Evolutionary conservation across 2,113 vertebrate genomes (phyloP).

Genomic region (Capreolus pygargus): DNA sequence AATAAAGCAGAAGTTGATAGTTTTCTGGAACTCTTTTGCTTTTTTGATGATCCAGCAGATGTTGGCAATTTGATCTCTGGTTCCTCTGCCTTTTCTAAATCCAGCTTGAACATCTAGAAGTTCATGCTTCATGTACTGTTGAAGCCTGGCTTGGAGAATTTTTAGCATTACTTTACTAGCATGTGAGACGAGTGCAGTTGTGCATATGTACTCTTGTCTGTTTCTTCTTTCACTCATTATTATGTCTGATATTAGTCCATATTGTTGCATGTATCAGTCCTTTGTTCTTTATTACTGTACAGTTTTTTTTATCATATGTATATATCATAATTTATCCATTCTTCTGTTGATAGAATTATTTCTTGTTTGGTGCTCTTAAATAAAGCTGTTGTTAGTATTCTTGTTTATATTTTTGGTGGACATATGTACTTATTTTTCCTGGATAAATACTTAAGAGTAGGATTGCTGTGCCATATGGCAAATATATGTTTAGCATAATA

Average conservation of each 20-base stretch:
- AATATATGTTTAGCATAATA: conserved; percentile 4
- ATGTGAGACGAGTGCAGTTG: background rate
- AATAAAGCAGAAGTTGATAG: background rate
- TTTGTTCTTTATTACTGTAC: background rate
- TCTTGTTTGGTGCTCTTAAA: background rate
- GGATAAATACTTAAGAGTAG: background rate
- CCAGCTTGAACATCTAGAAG: background rate
- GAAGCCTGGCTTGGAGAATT: background rate
- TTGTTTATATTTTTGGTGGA: background rate
- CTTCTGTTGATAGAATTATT: conserved; percentile 8
- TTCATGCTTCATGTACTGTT: background rate
- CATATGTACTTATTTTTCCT: conserved; percentile 4
- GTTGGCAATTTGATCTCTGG: background rate
- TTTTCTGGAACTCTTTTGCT: background rate
- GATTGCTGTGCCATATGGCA: background rate
- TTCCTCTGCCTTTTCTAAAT: background rate
- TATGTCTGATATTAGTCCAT: background rate
- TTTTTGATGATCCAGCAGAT: background rate
- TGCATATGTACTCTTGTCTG: background rate
- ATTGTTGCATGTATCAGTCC: background rate
- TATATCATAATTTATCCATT: background rate
- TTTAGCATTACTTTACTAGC: background rate
- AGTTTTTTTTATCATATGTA: background rate
- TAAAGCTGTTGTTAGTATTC: conserved; percentile 13
- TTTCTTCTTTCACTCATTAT: background rate